Percentiles rank a stretch among this genome's conserved stretches.
Evolutionary conservation across 2,113 vertebrate species (phyloP).

Genomic region (Onychostruthus taczanowskii): DNA sequence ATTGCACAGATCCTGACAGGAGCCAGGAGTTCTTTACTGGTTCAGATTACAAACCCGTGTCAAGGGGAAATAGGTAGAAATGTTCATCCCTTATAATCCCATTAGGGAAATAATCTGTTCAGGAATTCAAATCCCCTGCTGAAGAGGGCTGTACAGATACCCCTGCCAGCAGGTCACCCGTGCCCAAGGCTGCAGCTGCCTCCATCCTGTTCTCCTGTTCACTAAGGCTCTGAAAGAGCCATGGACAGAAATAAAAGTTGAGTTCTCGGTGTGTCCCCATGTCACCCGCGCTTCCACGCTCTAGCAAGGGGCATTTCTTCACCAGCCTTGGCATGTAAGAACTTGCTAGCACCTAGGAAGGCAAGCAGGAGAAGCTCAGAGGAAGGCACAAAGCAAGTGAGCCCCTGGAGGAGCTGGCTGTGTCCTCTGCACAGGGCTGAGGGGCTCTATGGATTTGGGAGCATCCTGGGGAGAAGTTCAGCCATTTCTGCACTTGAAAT

Average conservation of each 20-base stretch:
- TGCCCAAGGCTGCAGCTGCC: neutral
- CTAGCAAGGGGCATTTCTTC: neutral
- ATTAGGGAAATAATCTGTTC: neutral
- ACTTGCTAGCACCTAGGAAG: neutral
- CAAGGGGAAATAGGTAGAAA: neutral
- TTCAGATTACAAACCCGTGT: neutral
- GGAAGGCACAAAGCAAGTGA: neutral
- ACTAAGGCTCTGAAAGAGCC: neutral
- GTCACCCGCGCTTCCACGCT: accelerated
- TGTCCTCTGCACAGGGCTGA: neutral
- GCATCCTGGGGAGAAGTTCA: neutral
- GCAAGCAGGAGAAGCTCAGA: neutral
- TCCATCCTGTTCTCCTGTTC: neutral
- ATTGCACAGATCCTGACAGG: neutral
- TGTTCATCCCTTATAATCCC: neutral
- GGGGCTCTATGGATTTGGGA: neutral
- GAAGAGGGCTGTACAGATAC: neutral
- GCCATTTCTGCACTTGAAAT: neutral
- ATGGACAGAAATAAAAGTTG: neutral
- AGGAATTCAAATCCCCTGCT: neutral
- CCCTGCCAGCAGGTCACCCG: neutral
- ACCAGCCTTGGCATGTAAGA: neutral
- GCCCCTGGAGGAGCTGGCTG: neutral
- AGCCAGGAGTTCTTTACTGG: neutral
- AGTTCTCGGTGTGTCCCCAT: neutral